These are phyloP conservation scores for Tetragonula clypearis DNA, from an alignment of 1,140 invertebrate species.

Conservation along the genomic window DNA sequence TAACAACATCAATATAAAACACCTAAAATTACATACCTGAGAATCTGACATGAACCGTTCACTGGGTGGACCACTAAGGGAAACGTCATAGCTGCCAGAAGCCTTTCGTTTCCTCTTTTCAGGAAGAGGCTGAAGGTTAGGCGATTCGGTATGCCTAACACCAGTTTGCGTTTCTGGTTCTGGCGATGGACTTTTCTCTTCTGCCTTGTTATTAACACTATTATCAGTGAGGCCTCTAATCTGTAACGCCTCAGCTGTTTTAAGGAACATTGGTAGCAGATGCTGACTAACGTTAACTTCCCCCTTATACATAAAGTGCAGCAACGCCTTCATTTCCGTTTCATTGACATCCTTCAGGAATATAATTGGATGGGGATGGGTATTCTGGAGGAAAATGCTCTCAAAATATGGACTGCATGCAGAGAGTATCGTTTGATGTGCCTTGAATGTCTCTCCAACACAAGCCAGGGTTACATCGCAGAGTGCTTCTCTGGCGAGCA, in stretches of 20 bases:
- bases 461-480: constrained; percentile 96
- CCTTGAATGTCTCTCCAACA: constrained; percentile 95
- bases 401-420: constrained; percentile 98
- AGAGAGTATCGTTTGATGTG: constrained; percentile 95
- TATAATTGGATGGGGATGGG: constrained; percentile 95
- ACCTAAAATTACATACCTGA: constrained; percentile 80
- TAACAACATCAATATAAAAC: neutral
- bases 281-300: constrained; percentile 94
- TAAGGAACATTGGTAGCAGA: constrained; percentile 93
- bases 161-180: constrained; percentile 74
- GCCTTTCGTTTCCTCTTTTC: constrained; percentile 88
- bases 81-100: constrained; percentile 86
- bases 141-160: constrained; percentile 74
- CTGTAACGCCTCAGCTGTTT: constrained; percentile 95
- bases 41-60: constrained; percentile 85
- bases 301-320: constrained; percentile 96
- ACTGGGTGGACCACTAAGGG: constrained; percentile 85
- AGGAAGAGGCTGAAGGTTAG: constrained; percentile 77
- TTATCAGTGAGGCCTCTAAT: constrained; percentile 94
- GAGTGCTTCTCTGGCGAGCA: constrained; percentile 92
- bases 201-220: constrained; percentile 83
- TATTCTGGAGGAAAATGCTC: constrained; percentile 94
- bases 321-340: constrained; percentile 92
- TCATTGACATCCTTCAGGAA: constrained; percentile 94
- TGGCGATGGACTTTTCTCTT: constrained; percentile 77